Conservation (phyloP, 2,888 invertebrate species). For the Anodontia alba region DNA sequence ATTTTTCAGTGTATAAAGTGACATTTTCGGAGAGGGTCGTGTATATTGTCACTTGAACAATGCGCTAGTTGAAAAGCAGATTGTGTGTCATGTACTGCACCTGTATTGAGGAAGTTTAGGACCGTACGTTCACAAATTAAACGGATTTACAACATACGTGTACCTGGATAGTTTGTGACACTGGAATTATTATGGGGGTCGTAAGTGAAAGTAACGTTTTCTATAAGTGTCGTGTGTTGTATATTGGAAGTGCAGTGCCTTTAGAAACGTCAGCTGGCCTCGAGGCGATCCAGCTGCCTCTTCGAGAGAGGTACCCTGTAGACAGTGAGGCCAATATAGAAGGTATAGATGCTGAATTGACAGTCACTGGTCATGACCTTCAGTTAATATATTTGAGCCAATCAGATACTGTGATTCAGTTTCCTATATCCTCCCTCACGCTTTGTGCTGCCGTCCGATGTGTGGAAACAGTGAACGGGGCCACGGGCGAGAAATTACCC, state of each 20-base stretch:
- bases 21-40: background rate
- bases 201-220: conserved; percentile 28
- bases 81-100: background rate
- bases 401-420: conserved; percentile 77
- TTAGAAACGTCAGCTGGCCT: conserved; percentile 80
- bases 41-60: background rate
- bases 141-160: too few species aligned
- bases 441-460: conserved; percentile 84
- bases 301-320: conserved; percentile 78
- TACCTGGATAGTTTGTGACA: too few species aligned
- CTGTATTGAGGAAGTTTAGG: conserved; percentile 5
- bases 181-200: conserved; percentile 38
- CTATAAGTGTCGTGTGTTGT: conserved; percentile 74
- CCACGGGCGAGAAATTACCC: conserved; percentile 69
- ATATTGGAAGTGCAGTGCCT: conserved; percentile 84
- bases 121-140: too few species aligned
- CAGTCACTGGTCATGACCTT: conserved; percentile 98
- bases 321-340: conserved; percentile 72
- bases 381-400: conserved; percentile 92
- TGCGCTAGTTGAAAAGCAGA: background rate
- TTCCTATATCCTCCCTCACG: conserved; percentile 82
- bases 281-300: conserved; percentile 82
- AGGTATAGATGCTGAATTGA: conserved; percentile 91
- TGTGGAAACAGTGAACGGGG: conserved; percentile 67
- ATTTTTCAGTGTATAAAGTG: conserved; percentile 1